phyloP scores from a whole-genome alignment of 2,888 invertebrate species.

The Melanargia galathea region DNA sequence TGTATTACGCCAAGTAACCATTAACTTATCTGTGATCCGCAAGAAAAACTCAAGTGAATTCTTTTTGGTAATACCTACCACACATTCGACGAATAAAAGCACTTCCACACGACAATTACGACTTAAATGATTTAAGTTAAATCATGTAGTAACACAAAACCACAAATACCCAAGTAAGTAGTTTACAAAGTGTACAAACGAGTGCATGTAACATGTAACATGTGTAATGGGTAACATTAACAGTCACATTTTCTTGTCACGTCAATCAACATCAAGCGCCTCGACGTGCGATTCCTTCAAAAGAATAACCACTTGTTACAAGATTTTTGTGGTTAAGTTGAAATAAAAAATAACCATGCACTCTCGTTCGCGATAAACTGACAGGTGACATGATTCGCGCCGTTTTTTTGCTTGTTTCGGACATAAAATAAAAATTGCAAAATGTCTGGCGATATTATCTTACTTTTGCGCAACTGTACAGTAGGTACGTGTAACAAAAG shows the following conservation, averaged over 20 bases:
- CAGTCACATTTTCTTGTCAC: conserved; percentile 15
- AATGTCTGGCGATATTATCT: background rate
- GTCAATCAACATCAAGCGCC: conserved; percentile 22
- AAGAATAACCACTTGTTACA: conserved; percentile 18
- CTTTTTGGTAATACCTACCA: too few species aligned
- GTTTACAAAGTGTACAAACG: conserved; percentile 2
- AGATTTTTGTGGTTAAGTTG: conserved; percentile 27
- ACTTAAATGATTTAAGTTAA: too few species aligned
- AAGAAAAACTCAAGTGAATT: too few species aligned
- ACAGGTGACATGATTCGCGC: conserved; percentile 30
- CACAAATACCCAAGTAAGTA: background rate
- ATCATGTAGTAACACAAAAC: too few species aligned
- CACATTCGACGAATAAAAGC: too few species aligned
- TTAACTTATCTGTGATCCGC: too few species aligned
- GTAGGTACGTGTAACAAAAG: too few species aligned
- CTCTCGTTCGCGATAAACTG: conserved; percentile 24
- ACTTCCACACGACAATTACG: too few species aligned
- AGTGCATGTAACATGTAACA: conserved; percentile 11
- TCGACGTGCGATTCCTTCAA: conserved; percentile 15
- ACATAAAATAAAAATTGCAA: background rate
- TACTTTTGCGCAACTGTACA: too few species aligned
- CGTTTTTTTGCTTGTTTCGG: conserved; percentile 8
- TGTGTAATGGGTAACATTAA: conserved; percentile 18
- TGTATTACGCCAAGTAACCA: too few species aligned
- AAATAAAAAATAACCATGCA: conserved; percentile 22